Base-by-base conservation (phyloP, 2,113 vertebrate genomes). In the Riparia riparia region DNA sequence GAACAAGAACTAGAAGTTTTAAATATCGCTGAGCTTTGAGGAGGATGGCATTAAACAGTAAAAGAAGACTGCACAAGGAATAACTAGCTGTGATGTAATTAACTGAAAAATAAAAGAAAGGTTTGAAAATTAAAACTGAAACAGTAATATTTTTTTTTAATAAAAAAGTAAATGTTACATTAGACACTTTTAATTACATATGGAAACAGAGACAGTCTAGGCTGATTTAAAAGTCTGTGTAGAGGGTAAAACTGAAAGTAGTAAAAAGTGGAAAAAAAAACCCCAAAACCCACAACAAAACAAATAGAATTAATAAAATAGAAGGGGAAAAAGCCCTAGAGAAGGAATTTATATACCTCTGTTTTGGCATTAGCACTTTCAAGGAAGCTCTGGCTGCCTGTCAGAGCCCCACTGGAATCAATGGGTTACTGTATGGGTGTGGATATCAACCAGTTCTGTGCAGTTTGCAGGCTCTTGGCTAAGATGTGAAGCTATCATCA, bases 401-500 rank as follows among this genome's bases (percentile, higher is more conserved):
- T 95, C 95, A 92, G 76, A 93, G 68, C 64, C 82, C 69, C 71
- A 60, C 60, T 95, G 90, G 85, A 96, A 96, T 95, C 96, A 95
- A 96, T 90, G 87, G 96, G 94, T 97, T 95, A 92, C 95, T 96
- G 89, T 93, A 89, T 32, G 85, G 92, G 85, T 96, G 85, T 90
- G 88, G 85, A 86, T 93, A 93, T 93, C 85, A 96, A 96, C 86
- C 95, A 86, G 83, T 91, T 86, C 80, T 83, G 72, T 68, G 94
- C 91, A 97, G 96, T 95, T 96, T 97, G 93, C 79, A 93, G 85
- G 82, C 93, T 97, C 72, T 95, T 92, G 90, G 96, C 95, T 96
- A 86, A 94, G 95, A 95, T 83, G 85, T 97, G 95, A 93, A 96
- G 95, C 96, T 96, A 95, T 96, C 95, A 96, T 95, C 95, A 96